These are phyloP conservation scores for Cardiocondyla obscurior DNA, from an alignment of 1,140 invertebrate species.

Conservation along the genomic window DNA sequence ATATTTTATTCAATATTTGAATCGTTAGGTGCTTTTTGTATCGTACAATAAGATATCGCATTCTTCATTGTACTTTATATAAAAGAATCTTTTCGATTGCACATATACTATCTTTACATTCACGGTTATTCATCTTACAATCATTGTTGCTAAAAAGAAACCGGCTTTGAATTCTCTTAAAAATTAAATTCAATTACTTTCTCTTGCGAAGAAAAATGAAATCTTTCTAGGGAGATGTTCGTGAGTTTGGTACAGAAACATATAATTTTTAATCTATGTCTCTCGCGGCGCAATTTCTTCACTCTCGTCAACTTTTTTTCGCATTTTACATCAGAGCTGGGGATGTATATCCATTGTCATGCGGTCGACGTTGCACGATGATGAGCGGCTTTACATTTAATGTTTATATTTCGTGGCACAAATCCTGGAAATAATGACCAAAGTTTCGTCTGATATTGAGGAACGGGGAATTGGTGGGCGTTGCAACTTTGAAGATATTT, in stretches of 20 bases:
- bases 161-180: not conserved
- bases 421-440: conserved; percentile 12
- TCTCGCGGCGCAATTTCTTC: not conserved
- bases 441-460: conserved; percentile 30
- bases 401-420: conserved; percentile 15
- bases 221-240: not conserved
- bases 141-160: not conserved
- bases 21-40: conserved; percentile 7
- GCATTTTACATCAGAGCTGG: conserved; percentile 12
- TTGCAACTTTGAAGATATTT: conserved; percentile 27
- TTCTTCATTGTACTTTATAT: not conserved
- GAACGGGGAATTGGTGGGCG: not conserved
- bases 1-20: conserved; percentile 5
- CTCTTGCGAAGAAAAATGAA: not conserved
- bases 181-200: not conserved
- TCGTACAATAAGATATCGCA: not conserved
- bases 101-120: not conserved
- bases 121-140: not conserved
- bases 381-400: conserved; percentile 24
- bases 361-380: not conserved
- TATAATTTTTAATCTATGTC: not conserved
- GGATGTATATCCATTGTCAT: conserved; percentile 6
- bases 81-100: not conserved
- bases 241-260: not conserved
- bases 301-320: not conserved